Percentiles rank a stretch among this genome's conserved stretches.
Conservation (phyloP, 2,113 vertebrate genomes). For the Clarias magur region DNA sequence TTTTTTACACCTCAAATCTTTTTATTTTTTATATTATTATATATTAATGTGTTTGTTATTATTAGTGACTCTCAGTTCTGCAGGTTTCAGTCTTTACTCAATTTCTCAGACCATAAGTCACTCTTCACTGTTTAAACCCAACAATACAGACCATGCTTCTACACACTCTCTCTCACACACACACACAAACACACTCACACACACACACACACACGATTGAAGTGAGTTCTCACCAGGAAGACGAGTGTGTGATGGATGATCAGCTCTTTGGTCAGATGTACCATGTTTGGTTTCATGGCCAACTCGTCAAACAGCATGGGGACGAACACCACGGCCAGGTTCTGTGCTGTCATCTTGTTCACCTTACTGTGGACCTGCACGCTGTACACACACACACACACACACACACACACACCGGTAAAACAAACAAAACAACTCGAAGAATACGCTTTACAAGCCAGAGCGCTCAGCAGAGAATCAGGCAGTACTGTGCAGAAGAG, state of each 20-base stretch:
- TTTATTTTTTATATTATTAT: not conserved
- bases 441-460: not conserved
- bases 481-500: not conserved
- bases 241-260: conserved; percentile 70
- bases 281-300: conserved; percentile 63
- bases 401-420: not conserved
- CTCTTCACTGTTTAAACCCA: not conserved
- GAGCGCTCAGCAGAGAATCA: not conserved
- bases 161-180: too few species aligned
- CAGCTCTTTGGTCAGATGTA: conserved; percentile 68
- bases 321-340: conserved; percentile 73
- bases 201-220: not conserved
- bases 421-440: not conserved
- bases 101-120: not conserved
- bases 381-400: conserved; percentile 51
- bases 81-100: not conserved
- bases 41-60: too few species aligned
- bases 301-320: conserved; percentile 70
- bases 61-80: not conserved
- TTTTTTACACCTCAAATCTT: not conserved
- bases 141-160: not conserved
- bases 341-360: conserved; percentile 74
- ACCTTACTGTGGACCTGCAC: conserved; percentile 62
- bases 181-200: too few species aligned
- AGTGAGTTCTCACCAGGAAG: conserved; percentile 63